Percentiles rank a stretch among this genome's conserved stretches.
Conservation (phyloP, 1,140 invertebrate species). For the Ruditapes philippinarum region DNA sequence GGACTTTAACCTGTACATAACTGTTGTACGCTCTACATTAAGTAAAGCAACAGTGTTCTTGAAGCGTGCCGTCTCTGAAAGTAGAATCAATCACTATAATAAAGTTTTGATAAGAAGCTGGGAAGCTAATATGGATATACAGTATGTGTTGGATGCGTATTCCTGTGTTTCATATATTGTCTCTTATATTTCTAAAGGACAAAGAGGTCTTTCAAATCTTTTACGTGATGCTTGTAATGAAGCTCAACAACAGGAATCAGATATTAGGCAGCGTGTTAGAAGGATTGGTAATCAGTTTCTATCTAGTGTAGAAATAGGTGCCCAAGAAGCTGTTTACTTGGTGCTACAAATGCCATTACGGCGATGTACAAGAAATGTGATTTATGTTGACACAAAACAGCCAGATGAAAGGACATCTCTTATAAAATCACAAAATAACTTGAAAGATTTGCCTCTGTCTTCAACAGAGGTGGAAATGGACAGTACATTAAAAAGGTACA, state of each 20-base stretch:
- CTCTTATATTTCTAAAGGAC: conserved; percentile 46
- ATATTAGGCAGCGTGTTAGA: not conserved
- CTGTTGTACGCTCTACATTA: not conserved
- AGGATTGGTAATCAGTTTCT: conserved; percentile 34
- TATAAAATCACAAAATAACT: conserved; percentile 41
- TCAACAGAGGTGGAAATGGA: not conserved
- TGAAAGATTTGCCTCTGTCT: not conserved
- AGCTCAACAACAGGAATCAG: conserved; percentile 43
- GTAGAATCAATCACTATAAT: conserved; percentile 62
- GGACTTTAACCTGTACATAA: not conserved
- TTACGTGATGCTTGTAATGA: conserved; percentile 24
- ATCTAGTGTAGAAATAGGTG: conserved; percentile 17
- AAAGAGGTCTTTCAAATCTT: conserved; percentile 31
- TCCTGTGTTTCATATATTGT: conserved; percentile 40
- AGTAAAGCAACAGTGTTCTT: conserved; percentile 5
- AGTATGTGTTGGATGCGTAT: conserved; percentile 42
- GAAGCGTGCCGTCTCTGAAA: conserved; percentile 32
- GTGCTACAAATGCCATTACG: conserved; percentile 11
- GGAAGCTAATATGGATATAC: conserved; percentile 57
- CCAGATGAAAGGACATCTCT: conserved; percentile 49
- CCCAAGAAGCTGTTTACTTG: conserved; percentile 23
- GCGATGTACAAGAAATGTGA: not conserved
- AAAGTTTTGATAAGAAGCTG: conserved; percentile 26
- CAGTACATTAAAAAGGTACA: not conserved
- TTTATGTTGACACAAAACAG: conserved; percentile 34